Evolutionary conservation across 2,888 invertebrate genomes (phyloP).

Genomic region (Podabrus alpinus): DNA sequence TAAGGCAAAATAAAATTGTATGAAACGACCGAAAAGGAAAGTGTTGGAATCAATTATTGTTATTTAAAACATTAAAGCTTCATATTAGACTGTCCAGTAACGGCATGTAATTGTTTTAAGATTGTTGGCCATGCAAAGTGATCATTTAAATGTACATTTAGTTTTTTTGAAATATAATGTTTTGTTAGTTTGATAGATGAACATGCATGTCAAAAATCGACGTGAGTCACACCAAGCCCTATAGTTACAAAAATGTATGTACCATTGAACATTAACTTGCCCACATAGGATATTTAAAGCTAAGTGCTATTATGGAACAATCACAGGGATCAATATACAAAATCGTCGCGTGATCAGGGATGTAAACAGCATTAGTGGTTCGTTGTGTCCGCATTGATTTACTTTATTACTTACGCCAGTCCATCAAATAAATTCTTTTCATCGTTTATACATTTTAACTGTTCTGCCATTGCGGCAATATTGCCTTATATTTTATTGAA

Average conservation of each 20-base stretch:
- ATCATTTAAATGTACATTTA: neutral
- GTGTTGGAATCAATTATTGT: neutral
- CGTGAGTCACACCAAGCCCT: conserved; percentile 2
- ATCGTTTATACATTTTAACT: conserved; percentile 12
- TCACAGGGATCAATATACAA: conserved; percentile 43
- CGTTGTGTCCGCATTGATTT: conserved; percentile 39
- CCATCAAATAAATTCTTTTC: conserved; percentile 29
- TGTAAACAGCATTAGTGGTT: conserved; percentile 43
- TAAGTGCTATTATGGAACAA: conserved; percentile 36
- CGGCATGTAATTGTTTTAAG: neutral
- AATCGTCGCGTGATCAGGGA: conserved; percentile 44
- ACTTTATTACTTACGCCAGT: conserved; percentile 33
- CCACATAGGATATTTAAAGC: conserved; percentile 22
- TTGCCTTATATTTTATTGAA: neutral
- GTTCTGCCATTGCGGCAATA: neutral
- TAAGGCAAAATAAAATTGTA: neutral
- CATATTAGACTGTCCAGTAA: neutral
- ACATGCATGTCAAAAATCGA: conserved; percentile 7
- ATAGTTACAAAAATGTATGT: conserved; percentile 14
- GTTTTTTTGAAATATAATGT: conserved; percentile 5
- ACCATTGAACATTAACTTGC: conserved; percentile 16
- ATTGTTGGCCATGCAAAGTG: neutral
- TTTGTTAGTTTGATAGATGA: conserved; percentile 8
- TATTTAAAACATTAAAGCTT: neutral
- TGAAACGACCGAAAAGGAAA: neutral